Evolutionary conservation across 2,113 vertebrate genomes (phyloP), one percentile per base, ranked within the genome.

Genomic region (Sorex fumeus): DNA sequence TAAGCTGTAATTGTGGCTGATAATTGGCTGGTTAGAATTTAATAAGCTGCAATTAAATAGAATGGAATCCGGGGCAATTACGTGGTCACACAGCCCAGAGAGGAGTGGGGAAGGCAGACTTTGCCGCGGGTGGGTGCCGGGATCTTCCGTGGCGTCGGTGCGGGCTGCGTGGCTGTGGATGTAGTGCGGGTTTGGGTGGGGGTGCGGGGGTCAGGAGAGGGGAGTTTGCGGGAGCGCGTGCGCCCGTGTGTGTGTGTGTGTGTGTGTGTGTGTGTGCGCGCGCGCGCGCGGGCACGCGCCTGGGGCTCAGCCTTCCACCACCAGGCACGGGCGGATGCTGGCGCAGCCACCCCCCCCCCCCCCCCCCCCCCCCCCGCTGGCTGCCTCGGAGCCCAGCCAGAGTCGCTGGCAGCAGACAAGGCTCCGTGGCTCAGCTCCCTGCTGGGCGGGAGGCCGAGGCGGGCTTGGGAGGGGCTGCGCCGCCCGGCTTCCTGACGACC

Each of bases 11-110:
- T 98, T 98, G 98, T 98, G 98, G 98, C 98, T 98, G 98, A 98
- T 98, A 98, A 98, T 98, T 98, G 98, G 98, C 98, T 98, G 98
- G 98, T 98, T 98, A 98, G 98, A 98, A 98, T 98, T 98, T 98
- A 98, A 98, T 98, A 98, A 98, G 98, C 97, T 97, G 96, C 98
- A 98, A 98, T 98, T 98, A 98, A 98, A 98, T 97, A 97, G 98
- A 98, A 98, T 97, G 98, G 98, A 98, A 98, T 98, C 97, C 95
- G 94, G 97, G 98, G 97, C 98, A 98, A 98, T 98, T 98, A 98
- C 97, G 96, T 97, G 97, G 97, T 96, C 96, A 67, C 92, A 91
- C 87, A 95, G 95, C 94, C 93, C 91, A 87, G 85, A 77, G 91
- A 93, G 91, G 91, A 83, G 86, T 15, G 28, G 70, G 75, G 36